These are phyloP conservation scores for Pelodiscus sinensis DNA, from an alignment of 2,113 vertebrate species.

Conservation along the genomic window DNA sequence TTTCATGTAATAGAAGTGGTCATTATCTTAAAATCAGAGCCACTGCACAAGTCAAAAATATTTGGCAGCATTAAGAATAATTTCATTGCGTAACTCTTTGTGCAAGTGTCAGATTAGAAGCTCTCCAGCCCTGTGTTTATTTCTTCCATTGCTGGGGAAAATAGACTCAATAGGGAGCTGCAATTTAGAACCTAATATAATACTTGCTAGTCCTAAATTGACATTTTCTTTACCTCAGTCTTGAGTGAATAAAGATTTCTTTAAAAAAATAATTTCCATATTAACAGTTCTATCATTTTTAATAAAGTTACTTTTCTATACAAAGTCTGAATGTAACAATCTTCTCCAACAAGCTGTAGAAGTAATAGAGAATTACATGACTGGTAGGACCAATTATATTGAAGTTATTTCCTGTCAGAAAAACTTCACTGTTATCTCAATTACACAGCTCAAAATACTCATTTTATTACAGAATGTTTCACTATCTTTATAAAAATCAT, in stretches of 20 bases:
- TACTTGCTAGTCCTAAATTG: neutral
- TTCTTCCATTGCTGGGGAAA: constrained; percentile 2
- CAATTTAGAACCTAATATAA: neutral
- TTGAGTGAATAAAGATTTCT: neutral
- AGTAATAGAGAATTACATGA: accelerated
- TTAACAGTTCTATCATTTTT: neutral
- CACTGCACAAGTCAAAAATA: constrained; percentile 40
- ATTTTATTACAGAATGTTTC: neutral
- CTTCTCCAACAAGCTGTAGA: neutral
- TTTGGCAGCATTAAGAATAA: neutral
- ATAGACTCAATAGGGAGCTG: neutral
- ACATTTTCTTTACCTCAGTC: neutral
- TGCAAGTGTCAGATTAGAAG: constrained; percentile 23
- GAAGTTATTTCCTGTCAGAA: neutral
- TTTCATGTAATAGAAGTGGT: neutral
- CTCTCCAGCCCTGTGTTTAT: constrained; percentile 21
- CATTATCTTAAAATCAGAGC: neutral
- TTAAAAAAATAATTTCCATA: neutral
- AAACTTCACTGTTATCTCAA: neutral
- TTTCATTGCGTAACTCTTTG: constrained; percentile 8
- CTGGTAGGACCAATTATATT: neutral
- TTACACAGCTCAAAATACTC: neutral
- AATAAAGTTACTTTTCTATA: neutral
- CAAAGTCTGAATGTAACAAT: neutral
- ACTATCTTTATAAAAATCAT: neutral